phyloP scores from a whole-genome alignment of 1,140 invertebrate genomes.

The Eciton burchellii region DNA sequence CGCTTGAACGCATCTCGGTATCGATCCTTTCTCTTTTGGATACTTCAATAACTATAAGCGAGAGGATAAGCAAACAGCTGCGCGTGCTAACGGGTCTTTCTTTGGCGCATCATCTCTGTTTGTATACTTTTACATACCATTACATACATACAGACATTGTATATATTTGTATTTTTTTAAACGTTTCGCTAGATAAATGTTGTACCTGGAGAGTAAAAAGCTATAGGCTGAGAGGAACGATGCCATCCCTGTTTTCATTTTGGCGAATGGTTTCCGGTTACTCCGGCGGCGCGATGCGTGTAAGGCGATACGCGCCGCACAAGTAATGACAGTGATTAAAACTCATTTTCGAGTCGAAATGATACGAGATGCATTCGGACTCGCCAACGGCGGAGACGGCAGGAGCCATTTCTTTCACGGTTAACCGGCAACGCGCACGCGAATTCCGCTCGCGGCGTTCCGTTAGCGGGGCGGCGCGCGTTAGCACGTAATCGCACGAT shows the following conservation, averaged over 20 bases:
- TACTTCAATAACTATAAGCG: too few relatives aligned
- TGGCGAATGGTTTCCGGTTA: background rate
- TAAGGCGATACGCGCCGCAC: background rate
- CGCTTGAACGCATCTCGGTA: background rate
- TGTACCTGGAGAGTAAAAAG: too few relatives aligned
- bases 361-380: background rate
- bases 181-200: too few relatives aligned
- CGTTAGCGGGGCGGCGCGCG: conserved; percentile 4
- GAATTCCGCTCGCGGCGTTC: conserved; percentile 34
- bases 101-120: too few relatives aligned
- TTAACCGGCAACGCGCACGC: background rate
- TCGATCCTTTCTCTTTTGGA: background rate
- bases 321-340: conserved; percentile 12
- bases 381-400: background rate
- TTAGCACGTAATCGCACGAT: conserved; percentile 55
- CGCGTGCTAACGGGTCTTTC: too few relatives aligned
- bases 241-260: conserved; percentile 21
- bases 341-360: background rate
- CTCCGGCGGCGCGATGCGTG: background rate
- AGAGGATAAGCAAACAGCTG: too few relatives aligned
- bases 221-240: background rate
- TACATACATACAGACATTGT: too few relatives aligned
- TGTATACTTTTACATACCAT: too few relatives aligned
- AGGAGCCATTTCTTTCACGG: background rate
- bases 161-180: too few relatives aligned